Evolutionary conservation across 2,113 vertebrate species (phyloP), one percentile per base, ranked within the genome.

Genomic region (Phalacrocorax brasilianus): DNA sequence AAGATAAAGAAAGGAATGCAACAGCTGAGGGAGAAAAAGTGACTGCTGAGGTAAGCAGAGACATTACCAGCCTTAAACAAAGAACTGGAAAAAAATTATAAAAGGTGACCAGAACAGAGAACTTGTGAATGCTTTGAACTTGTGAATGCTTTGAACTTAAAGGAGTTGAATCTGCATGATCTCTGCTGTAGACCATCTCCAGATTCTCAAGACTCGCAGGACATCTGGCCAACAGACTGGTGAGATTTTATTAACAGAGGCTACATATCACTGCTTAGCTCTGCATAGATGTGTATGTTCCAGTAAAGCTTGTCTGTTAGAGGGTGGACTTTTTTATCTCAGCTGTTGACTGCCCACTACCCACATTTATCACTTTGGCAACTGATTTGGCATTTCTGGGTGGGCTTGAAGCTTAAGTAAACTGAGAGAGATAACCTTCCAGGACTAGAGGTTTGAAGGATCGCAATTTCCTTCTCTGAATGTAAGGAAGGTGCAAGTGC

Each of bases 81-180:
- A 93, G 81, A 94, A 72, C 49, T 53, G 53, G 47, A 9, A 79
- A 81, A 84, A 94, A 86, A 62, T 8, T 70, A 23, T 81, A 72
- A 65, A 95, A 97, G 87, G 80, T 95, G 89, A 89, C 68, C 38
- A 78, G 84, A 95, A 87, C 68, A 91, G 89, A 95, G 89, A 88
- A 91, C 53, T 89, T 91, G 66, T 56, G 70, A 76, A 81, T 74
- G 76, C 96, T 97, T 96, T 97, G 96, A 97, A 97, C 93, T 95
- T 92, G 65, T 91, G 82, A 86, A 68, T 76, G 74, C 93, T 97
- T 97, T 97, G 95, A 96, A 96, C 94, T 97, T 95, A 79, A 62
- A 70, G 84, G 74, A 94, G 62, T 74, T 85, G 91, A 75, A 68
- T 91, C 94, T 87, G 24, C 94, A 68, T 89, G 85, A 96, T 95